Evolutionary conservation across 2,888 invertebrate genomes (phyloP).

Genomic region (Drosophila siamana): DNA sequence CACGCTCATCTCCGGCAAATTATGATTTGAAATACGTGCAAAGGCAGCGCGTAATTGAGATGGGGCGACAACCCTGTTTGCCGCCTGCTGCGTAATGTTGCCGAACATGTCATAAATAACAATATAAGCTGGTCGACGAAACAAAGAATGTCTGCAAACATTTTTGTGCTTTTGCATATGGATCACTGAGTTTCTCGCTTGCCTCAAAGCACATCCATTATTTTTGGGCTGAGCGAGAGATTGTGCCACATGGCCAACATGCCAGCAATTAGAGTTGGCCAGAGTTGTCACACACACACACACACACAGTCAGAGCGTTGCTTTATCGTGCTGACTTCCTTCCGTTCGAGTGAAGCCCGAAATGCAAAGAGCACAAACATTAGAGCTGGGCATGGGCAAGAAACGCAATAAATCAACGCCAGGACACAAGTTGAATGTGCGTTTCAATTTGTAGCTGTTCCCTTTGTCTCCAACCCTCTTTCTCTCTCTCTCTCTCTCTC

Average conservation of each 20-base stretch:
- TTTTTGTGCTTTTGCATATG: constrained; percentile 37
- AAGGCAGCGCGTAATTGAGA: constrained; percentile 5
- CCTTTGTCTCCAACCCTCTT: neutral
- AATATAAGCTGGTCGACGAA: constrained; percentile 39
- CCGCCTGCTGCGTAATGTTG: constrained; percentile 11
- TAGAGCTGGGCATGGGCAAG: constrained; percentile 25
- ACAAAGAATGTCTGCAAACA: constrained; percentile 28
- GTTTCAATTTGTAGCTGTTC: constrained; percentile 45
- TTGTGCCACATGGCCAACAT: constrained; percentile 47
- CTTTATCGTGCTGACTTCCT: constrained; percentile 71
- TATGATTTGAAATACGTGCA: constrained; percentile 24
- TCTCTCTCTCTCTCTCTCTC: constrained; percentile 18
- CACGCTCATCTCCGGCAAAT: constrained; percentile 9
- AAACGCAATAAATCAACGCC: constrained; percentile 62
- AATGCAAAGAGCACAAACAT: constrained; percentile 31
- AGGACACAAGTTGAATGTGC: constrained; percentile 31
- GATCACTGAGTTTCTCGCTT: constrained; percentile 33
- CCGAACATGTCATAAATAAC: constrained; percentile 48
- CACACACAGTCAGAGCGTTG: constrained; percentile 7
- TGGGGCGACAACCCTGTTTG: constrained; percentile 24
- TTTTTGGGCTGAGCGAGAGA: constrained; percentile 25
- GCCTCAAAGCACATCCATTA: constrained; percentile 41
- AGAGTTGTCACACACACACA: constrained; percentile 28
- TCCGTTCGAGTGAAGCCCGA: constrained; percentile 40
- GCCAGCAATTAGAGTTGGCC: constrained; percentile 62